Evolutionary conservation across 37 sponge, comb jelly and placozoan genomes (phyloP).

Genomic region (Oopsacas minuta): DNA sequence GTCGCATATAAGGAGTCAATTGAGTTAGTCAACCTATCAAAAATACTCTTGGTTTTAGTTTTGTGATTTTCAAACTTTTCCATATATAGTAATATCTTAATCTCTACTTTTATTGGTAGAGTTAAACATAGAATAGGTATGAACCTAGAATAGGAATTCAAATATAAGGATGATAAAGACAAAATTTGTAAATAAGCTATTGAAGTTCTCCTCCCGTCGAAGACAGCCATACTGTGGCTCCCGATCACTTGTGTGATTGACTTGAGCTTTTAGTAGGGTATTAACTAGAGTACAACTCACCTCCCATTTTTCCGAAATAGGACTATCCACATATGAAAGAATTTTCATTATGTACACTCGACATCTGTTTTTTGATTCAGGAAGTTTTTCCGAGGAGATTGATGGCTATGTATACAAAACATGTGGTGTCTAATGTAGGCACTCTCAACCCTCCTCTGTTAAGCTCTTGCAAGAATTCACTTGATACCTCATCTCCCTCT

Average conservation of each 20-base stretch:
- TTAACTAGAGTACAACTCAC: background rate
- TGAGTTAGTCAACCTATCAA: too few species aligned
- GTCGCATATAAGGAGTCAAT: background rate
- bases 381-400: background rate
- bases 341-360: background rate
- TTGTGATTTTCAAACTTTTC: too few species aligned
- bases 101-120: too few species aligned
- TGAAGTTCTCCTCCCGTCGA: background rate
- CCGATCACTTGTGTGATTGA: background rate
- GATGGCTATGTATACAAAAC: background rate
- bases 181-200: too few species aligned
- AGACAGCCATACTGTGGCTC: slow-evolving; percentile 1
- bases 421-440: background rate
- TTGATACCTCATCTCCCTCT: background rate
- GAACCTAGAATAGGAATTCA: too few species aligned
- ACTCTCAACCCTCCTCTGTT: background rate
- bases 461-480: background rate
- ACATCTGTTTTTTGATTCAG: background rate
- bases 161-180: too few species aligned
- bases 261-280: slow-evolving; percentile 11
- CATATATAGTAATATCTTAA: too few species aligned
- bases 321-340: background rate
- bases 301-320: background rate
- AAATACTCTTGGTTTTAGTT: too few species aligned
- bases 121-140: too few species aligned